These are phyloP conservation scores for Euthynnus affinis DNA, from an alignment of 2,797 vertebrate species.

Conservation along the genomic window DNA sequence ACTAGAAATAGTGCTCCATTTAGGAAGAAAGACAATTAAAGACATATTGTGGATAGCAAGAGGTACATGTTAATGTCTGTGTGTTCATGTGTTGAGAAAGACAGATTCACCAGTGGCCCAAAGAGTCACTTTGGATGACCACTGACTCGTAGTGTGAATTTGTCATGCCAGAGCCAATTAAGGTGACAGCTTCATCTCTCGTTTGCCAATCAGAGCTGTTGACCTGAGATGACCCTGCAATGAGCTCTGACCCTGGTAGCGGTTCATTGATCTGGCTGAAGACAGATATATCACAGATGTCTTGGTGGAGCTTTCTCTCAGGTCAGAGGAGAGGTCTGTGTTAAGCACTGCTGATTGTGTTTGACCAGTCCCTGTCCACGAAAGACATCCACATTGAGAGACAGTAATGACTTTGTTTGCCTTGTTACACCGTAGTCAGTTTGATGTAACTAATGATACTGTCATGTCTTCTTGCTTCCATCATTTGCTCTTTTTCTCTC, in stretches of 20 bases:
- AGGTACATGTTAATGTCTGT: slow-evolving; percentile 9
- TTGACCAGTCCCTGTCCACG: slow-evolving; percentile 7
- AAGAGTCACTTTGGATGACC: slow-evolving; percentile 10
- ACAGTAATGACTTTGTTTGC: slow-evolving; percentile 33
- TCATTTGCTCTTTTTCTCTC: slow-evolving; percentile 19
- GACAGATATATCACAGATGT: slow-evolving; percentile 29
- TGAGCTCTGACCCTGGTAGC: slow-evolving; percentile 46
- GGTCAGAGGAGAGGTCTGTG: slow-evolving; percentile 29
- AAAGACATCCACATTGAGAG: slow-evolving; percentile 1
- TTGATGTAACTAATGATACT: slow-evolving; percentile 26
- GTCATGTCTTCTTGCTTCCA: slow-evolving; percentile 26
- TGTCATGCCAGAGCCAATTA: slow-evolving; percentile 45
- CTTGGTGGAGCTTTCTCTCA: slow-evolving; percentile 15
- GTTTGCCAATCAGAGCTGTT: slow-evolving; percentile 46
- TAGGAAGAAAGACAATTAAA: slow-evolving; percentile 3
- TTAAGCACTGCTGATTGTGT: slow-evolving; percentile 27
- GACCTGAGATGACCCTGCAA: slow-evolving; percentile 42
- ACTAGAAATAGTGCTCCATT: background rate
- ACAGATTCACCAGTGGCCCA: background rate
- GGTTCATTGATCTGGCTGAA: slow-evolving; percentile 48
- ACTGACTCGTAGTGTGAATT: slow-evolving; percentile 10
- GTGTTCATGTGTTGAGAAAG: background rate
- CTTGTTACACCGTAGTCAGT: background rate
- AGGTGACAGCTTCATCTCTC: slow-evolving; percentile 53
- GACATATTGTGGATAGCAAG: background rate